phyloP scores from a whole-genome alignment of 1,140 invertebrate species.

The Hyles vespertilio region DNA sequence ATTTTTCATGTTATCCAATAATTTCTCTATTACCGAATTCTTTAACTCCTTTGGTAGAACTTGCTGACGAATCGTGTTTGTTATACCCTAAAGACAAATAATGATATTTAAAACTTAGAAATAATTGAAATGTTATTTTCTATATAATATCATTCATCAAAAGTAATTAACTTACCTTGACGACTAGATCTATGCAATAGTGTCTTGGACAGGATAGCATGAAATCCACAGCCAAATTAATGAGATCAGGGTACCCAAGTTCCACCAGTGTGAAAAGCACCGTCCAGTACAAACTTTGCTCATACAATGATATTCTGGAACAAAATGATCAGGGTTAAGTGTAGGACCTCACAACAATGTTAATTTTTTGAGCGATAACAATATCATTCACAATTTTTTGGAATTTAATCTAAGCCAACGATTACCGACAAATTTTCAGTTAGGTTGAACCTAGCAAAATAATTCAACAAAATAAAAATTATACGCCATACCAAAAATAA shows the following conservation, averaged over 20 bases:
- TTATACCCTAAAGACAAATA: constrained; percentile 47
- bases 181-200: constrained; percentile 60
- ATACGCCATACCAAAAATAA: too few species aligned
- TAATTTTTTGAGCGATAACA: too few species aligned
- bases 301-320: constrained; percentile 63
- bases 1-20: constrained; percentile 46
- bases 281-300: constrained; percentile 65
- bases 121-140: too few species aligned
- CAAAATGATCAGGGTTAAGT: neutral
- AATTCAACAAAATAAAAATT: too few species aligned
- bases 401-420: too few species aligned
- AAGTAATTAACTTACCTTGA: constrained; percentile 41
- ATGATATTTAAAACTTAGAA: neutral
- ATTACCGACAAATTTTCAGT: too few species aligned
- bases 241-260: constrained; percentile 49
- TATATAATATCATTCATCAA: too few species aligned
- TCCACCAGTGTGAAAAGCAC: constrained; percentile 57
- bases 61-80: constrained; percentile 44
- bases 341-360: too few species aligned
- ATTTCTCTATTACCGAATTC: constrained; percentile 48
- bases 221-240: constrained; percentile 53
- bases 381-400: too few species aligned
- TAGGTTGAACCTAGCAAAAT: too few species aligned
- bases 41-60: constrained; percentile 58
- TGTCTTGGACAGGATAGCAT: constrained; percentile 48